These are phyloP conservation scores for Lepidochrysops patricia DNA, from an alignment of 2,888 invertebrate species.

Conservation along the genomic window DNA sequence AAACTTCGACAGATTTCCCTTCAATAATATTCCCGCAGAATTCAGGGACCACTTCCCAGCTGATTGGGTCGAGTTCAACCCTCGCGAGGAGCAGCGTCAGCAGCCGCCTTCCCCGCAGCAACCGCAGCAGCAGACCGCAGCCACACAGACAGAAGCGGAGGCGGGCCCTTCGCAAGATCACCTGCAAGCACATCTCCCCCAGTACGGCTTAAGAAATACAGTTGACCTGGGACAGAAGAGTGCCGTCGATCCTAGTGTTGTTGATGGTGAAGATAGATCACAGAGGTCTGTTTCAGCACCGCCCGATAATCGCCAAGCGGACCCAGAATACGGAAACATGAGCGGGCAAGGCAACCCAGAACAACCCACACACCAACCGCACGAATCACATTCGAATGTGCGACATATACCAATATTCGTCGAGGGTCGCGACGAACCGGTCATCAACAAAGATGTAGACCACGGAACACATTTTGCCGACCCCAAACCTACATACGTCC, in stretches of 20 bases:
- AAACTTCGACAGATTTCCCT: conserved; percentile 71
- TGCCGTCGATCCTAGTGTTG: conserved; percentile 65
- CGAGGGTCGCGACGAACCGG: conserved; percentile 87
- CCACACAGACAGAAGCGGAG: conserved; percentile 57
- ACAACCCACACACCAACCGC: conserved; percentile 31
- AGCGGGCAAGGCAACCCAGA: conserved; percentile 49
- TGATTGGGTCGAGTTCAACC: conserved; percentile 57
- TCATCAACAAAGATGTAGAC: conserved; percentile 77
- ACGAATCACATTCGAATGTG: conserved; percentile 68
- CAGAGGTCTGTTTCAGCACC: conserved; percentile 88
- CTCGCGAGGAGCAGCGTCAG: conserved; percentile 43
- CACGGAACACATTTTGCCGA: conserved; percentile 48
- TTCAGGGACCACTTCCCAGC: conserved; percentile 66
- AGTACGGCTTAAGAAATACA: conserved; percentile 83
- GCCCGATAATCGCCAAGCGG: conserved; percentile 70
- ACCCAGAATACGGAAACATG: conserved; percentile 42
- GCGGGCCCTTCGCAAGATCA: conserved; percentile 38
- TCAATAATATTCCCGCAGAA: conserved; percentile 68
- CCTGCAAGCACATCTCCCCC: conserved; percentile 60
- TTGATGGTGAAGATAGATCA: conserved; percentile 74
- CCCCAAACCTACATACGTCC: conserved; percentile 47
- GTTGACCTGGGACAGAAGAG: conserved; percentile 84
- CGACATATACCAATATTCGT: conserved; percentile 92
- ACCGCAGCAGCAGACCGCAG: conserved; percentile 44
- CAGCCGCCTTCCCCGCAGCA: conserved; percentile 38